Evolutionary conservation across 2,113 vertebrate species (phyloP).

Genomic region (Hyaena hyaena): DNA sequence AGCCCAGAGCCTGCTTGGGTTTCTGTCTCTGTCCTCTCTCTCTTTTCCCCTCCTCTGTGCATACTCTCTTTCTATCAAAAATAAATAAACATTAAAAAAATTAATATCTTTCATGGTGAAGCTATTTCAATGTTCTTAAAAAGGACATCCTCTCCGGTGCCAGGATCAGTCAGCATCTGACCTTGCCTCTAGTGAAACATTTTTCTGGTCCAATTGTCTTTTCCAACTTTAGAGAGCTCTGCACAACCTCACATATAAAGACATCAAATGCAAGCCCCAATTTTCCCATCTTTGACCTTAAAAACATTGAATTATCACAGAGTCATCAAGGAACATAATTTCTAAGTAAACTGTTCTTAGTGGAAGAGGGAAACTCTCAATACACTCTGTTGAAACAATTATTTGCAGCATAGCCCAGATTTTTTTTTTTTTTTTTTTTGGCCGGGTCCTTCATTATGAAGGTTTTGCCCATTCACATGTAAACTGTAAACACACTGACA

Average conservation of each 20-base stretch:
- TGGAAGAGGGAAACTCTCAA: not conserved
- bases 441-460: conserved; percentile 79
- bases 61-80: no score
- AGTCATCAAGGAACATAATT: conserved; percentile 5
- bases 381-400: conserved; percentile 73
- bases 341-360: not conserved
- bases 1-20: no score
- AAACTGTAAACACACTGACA: conserved; percentile 89
- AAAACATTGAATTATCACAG: not conserved
- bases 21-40: no score
- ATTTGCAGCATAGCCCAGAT: conserved; percentile 73
- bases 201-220: not conserved
- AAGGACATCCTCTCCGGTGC: not conserved
- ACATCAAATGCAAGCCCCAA: not conserved
- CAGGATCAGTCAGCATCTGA: not conserved
- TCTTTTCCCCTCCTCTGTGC: no score
- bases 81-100: no score
- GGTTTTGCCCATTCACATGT: conserved; percentile 86
- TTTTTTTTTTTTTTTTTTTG: conserved; percentile 46
- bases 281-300: not conserved
- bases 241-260: not conserved
- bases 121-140: not conserved
- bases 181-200: not conserved
- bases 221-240: not conserved
- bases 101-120: not conserved